A percentile compares a stretch with the other conserved stretches of the same genome.
These are phyloP conservation scores for Agrypnus murinus DNA, from an alignment of 2,888 invertebrate species.

Conservation along the genomic window DNA sequence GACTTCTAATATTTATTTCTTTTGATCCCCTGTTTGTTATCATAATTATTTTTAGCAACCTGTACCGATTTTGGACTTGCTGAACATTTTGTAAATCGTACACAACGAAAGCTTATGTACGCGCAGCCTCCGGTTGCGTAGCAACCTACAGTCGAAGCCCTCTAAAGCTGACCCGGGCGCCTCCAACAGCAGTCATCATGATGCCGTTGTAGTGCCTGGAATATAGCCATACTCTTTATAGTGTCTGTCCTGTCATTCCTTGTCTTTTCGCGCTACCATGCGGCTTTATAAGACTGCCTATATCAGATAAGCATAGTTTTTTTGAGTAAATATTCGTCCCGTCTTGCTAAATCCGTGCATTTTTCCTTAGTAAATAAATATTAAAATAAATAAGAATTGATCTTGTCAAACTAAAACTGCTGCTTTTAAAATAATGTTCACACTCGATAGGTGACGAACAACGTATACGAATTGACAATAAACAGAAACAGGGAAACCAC, in stretches of 20 bases:
- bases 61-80: constrained; percentile 13
- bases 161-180: constrained; percentile 60
- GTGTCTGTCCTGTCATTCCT: constrained; percentile 56
- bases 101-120: constrained; percentile 36
- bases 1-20: constrained; percentile 2
- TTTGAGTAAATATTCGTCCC: constrained; percentile 16
- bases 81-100: constrained; percentile 32
- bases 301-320: constrained; percentile 5
- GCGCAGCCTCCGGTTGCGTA: constrained; percentile 64
- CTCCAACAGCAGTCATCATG: constrained; percentile 57
- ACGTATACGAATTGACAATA: constrained; percentile 61
- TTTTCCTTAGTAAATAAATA: too few species aligned
- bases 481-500: constrained; percentile 56
- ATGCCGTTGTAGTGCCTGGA: constrained; percentile 64
- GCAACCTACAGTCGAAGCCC: constrained; percentile 59
- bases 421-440: background rate
- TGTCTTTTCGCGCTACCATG: constrained; percentile 54
- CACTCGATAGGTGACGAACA: constrained; percentile 22
- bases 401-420: constrained; percentile 4
- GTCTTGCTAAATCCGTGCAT: background rate
- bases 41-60: constrained; percentile 8
- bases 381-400: too few species aligned
- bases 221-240: too few species aligned
- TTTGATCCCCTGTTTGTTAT: background rate
- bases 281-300: constrained; percentile 43